These are phyloP conservation scores for Ageneiosus marmoratus DNA, from an alignment of 2,113 vertebrate genomes.

Conservation along the genomic window DNA sequence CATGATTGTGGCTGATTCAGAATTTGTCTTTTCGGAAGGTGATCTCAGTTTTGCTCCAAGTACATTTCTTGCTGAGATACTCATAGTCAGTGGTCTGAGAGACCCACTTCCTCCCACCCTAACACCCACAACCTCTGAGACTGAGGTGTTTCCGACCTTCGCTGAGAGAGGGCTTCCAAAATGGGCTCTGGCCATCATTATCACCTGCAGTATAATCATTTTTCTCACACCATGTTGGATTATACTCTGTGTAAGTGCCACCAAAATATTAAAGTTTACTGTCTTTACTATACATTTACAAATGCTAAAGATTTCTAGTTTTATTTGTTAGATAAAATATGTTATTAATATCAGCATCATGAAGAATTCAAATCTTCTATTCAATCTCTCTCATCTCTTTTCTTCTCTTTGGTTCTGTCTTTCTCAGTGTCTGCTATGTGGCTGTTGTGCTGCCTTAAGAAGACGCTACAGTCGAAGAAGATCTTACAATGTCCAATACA, in stretches of 20 bases:
- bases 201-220: conserved; percentile 41
- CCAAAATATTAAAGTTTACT: not conserved
- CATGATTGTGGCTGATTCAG: conserved; percentile 18
- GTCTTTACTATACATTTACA: not conserved
- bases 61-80: conserved; percentile 26
- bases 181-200: conserved; percentile 51
- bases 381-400: not conserved
- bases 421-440: conserved; percentile 44
- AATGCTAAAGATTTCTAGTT: not conserved
- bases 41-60: conserved; percentile 28
- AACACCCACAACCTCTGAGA: not conserved
- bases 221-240: conserved; percentile 47
- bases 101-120: not conserved
- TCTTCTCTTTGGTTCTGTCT: not conserved
- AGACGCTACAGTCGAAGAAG: conserved; percentile 18
- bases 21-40: conserved; percentile 13
- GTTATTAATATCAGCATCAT: not conserved
- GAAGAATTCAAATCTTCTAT: not conserved
- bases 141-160: too few species aligned
- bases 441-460: conserved; percentile 28
- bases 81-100: conserved; percentile 29
- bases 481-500: conserved; percentile 25
- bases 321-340: not conserved
- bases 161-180: not conserved
- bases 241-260: conserved; percentile 43